Evolutionary conservation across 1,140 invertebrate species (phyloP).

Genomic region (Gerris buenoi): DNA sequence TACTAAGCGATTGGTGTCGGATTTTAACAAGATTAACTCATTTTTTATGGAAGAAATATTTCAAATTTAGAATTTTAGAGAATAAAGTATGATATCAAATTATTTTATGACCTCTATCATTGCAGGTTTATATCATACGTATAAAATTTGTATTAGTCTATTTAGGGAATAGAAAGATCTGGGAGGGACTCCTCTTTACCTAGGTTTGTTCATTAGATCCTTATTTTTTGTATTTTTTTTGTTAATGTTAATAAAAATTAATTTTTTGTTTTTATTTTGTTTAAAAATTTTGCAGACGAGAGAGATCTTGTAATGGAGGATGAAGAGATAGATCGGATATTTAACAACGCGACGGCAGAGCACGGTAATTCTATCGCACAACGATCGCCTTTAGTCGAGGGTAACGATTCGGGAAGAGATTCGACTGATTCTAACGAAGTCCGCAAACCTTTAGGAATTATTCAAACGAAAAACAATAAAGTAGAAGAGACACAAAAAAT

Average conservation of each 20-base stretch:
- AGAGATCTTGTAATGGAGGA: slow-evolving; percentile 17
- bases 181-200: not conserved
- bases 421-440: slow-evolving; percentile 4
- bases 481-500: not conserved
- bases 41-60: too few relatives aligned
- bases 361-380: slow-evolving; percentile 15
- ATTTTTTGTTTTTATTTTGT: not conserved
- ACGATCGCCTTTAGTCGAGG: slow-evolving; percentile 13
- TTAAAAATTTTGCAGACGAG: not conserved
- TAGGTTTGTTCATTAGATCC: not conserved
- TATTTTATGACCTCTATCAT: too few relatives aligned
- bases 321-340: slow-evolving; percentile 26
- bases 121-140: too few relatives aligned
- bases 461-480: slow-evolving; percentile 22
- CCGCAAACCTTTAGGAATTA: too few relatives aligned
- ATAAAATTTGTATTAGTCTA: too few relatives aligned
- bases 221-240: not conserved
- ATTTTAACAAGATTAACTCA: too few relatives aligned
- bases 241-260: too few relatives aligned
- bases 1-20: too few relatives aligned
- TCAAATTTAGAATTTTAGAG: too few relatives aligned
- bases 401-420: slow-evolving; percentile 2
- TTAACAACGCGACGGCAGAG: slow-evolving; percentile 22
- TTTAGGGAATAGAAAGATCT: too few relatives aligned
- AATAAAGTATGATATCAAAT: too few relatives aligned